Evolutionary conservation across 2,888 invertebrate genomes (phyloP).

Genomic region (Gortyna flavago): DNA sequence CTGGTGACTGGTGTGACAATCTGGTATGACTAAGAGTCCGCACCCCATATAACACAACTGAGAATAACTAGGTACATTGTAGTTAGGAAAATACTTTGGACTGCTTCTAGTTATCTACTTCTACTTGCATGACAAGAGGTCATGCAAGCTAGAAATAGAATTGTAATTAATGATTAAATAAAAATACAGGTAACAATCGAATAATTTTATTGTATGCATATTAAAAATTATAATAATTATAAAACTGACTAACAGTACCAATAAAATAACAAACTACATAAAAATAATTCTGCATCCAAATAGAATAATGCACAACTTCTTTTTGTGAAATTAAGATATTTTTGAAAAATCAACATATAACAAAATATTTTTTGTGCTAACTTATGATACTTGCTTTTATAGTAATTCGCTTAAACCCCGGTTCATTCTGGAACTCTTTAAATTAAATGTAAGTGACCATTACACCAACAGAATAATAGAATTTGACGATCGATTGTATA

Average conservation of each 20-base stretch:
- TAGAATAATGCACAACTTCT: constrained; percentile 44
- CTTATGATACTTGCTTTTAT: constrained; percentile 31
- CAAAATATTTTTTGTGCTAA: constrained; percentile 57
- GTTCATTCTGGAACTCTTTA: constrained; percentile 59
- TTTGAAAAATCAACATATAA: constrained; percentile 45
- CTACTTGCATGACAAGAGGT: too few relatives aligned
- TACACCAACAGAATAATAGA: constrained; percentile 22
- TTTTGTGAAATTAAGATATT: constrained; percentile 26
- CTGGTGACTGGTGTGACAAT: too few relatives aligned
- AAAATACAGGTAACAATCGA: constrained; percentile 68
- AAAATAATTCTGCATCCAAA: constrained; percentile 65
- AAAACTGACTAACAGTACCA: constrained; percentile 72
- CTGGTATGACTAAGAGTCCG: too few relatives aligned
- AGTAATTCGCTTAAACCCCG: constrained; percentile 17
- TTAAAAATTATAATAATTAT: constrained; percentile 60
- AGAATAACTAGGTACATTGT: too few relatives aligned
- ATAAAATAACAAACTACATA: constrained; percentile 72
- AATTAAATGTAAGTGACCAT: constrained; percentile 41
- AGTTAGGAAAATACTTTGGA: too few relatives aligned
- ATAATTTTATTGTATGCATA: constrained; percentile 77
- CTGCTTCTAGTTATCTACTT: too few relatives aligned
- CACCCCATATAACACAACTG: too few relatives aligned
- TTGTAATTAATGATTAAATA: background rate
- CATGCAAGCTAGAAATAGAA: background rate
- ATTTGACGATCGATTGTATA: constrained; percentile 11